These are phyloP conservation scores for Engystomops pustulosus DNA, from an alignment of 2,113 vertebrate species.

Conservation along the genomic window DNA sequence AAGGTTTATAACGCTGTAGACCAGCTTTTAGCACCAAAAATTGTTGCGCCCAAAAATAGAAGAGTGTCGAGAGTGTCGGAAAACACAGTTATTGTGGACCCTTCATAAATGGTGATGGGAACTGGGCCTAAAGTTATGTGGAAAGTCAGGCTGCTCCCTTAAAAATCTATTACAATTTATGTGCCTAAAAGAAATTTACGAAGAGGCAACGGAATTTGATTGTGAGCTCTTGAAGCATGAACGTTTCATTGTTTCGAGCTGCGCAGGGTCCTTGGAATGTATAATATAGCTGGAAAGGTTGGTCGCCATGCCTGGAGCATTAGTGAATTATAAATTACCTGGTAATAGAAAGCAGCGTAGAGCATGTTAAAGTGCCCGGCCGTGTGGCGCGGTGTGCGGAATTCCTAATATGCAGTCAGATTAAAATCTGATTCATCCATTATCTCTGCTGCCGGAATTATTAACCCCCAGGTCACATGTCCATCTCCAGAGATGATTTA, in stretches of 20 bases:
- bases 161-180: not conserved
- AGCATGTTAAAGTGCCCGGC: conserved; percentile 18
- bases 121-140: not conserved
- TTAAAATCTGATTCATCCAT: conserved; percentile 46
- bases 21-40: no score
- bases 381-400: not conserved
- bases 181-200: not conserved
- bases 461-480: conserved; percentile 39
- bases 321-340: conserved; percentile 39
- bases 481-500: conserved; percentile 18
- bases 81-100: no score
- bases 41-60: no score
- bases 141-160: not conserved
- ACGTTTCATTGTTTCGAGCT: conserved; percentile 5
- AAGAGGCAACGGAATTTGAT: conserved; percentile 1
- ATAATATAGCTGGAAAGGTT: conserved; percentile 32
- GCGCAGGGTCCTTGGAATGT: conserved; percentile 14
- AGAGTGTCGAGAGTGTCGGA: no score
- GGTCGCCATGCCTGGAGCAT: conserved; percentile 22
- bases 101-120: no score
- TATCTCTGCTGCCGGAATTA: conserved; percentile 38
- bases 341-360: conserved; percentile 17
- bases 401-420: conserved; percentile 36
- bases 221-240: conserved; percentile 32
- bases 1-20: no score